Evolutionary conservation across 2,797 vertebrate species (phyloP), one percentile per base, ranked within the genome.

Genomic region (Manis pentadactyla): DNA sequence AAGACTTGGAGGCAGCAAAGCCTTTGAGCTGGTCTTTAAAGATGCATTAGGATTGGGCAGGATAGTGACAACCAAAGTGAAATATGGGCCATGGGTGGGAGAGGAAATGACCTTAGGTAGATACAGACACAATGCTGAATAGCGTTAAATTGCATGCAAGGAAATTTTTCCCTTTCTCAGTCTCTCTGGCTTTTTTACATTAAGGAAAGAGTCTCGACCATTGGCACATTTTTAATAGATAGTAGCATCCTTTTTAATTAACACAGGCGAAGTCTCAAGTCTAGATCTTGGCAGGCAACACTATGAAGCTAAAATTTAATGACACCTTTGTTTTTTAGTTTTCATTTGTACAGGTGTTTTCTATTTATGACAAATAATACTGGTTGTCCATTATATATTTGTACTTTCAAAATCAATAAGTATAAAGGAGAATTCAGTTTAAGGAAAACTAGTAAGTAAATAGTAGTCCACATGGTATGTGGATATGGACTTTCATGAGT

Each of bases 331-430:
- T 23, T 81, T 86, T 87, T 69, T 42, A 68, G 10, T 27, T 39
- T 78, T 90, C 59, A 3, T 53, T 51, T 92, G 25, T 79, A n/a
- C 39, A 75, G 51, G 17, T 55, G 34, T 66, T 21, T 87, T 83
- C 69, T 68, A 87, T 55, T 83, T 89, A 88, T 64, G 74, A 85
- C 53, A 75, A 37, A 39, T 51, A 63, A 31, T 79, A 89, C 85
- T 94, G 63, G 5, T 49, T 87, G 63, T 71, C 49, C 59, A 84
- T 34, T 37, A 55, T 21, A 68, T 61, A 7, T 5, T 61, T 74
- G 69, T 34, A 63, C 42, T 93, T 89, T 88, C 21, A 90, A 94
- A 92, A 68, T 73, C 23, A 90, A 31, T 69, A 64, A 87, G 34
- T 68, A 37, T 27, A 57, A 64, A 75, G 17, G 42, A 94, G 86